Conservation (phyloP, 1,140 invertebrate genomes). For the Campoletis sonorensis region DNA sequence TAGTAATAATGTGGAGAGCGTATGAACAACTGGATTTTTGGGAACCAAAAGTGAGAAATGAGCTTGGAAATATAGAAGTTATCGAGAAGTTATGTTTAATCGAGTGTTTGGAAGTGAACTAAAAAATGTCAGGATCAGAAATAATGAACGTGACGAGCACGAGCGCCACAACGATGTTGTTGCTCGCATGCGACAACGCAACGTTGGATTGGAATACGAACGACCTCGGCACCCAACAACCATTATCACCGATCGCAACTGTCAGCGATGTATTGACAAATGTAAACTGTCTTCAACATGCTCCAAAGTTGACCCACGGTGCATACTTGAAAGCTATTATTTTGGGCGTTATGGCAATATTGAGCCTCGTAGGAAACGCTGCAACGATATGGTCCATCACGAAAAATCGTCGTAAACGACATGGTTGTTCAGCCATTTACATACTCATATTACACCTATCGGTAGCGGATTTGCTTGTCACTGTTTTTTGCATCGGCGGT, state of each 20-base stretch:
- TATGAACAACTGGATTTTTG: background rate
- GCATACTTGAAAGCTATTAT: constrained; percentile 81
- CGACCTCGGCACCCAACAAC: constrained; percentile 1
- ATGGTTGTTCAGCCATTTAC: constrained; percentile 85
- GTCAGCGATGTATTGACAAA: constrained; percentile 62
- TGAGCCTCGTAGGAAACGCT: constrained; percentile 85
- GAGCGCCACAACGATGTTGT: background rate
- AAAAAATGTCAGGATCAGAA: background rate
- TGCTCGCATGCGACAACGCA: constrained; percentile 25
- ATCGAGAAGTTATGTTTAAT: background rate
- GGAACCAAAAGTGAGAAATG: background rate
- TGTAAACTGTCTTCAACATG: constrained; percentile 79
- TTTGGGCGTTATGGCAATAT: constrained; percentile 81
- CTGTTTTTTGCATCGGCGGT: constrained; percentile 87
- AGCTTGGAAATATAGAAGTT: background rate
- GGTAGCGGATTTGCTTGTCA: constrained; percentile 86
- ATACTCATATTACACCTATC: constrained; percentile 86
- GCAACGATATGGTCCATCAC: constrained; percentile 85
- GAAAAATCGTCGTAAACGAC: constrained; percentile 77
- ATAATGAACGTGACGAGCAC: background rate
- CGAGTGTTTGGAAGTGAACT: background rate
- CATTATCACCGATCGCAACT: background rate
- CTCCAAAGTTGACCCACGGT: constrained; percentile 79
- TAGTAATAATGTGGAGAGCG: background rate
- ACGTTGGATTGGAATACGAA: constrained; percentile 34